phyloP scores from a whole-genome alignment of 23 tunicate genomes.

The Clavelina lepadiformis region DNA sequence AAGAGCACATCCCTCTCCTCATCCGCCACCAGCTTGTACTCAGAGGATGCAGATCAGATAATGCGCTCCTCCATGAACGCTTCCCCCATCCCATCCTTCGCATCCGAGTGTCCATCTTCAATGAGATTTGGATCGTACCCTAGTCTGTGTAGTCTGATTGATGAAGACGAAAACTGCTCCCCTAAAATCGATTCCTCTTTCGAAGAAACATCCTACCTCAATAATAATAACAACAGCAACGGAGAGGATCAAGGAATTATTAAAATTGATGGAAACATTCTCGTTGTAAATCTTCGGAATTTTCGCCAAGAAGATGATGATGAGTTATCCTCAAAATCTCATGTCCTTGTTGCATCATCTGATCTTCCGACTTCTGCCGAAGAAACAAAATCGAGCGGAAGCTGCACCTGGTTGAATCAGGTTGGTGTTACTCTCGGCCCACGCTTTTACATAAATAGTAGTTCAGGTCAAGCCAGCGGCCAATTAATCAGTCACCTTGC shows the following conservation, averaged over 20 bases:
- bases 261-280: conserved; percentile 17
- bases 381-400: no score
- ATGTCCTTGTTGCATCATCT: no score
- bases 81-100: conserved; percentile 28
- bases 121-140: background rate
- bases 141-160: background rate
- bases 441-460: no score
- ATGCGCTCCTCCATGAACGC: background rate
- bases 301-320: conserved; percentile 25
- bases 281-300: conserved; percentile 20
- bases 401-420: no score
- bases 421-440: no score
- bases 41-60: conserved; percentile 43
- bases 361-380: no score
- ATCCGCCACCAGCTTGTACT: conserved; percentile 56
- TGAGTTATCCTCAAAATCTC: no score
- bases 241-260: conserved; percentile 3
- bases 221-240: conserved; percentile 12
- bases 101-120: conserved; percentile 34
- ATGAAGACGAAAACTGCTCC: conserved; percentile 6
- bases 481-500: no score
- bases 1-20: conserved; percentile 67
- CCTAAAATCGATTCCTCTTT: background rate
- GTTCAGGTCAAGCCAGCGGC: no score
- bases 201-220: background rate